These are phyloP conservation scores for Tetragonula carbonaria DNA, from an alignment of 2,888 invertebrate genomes.

Conservation along the genomic window DNA sequence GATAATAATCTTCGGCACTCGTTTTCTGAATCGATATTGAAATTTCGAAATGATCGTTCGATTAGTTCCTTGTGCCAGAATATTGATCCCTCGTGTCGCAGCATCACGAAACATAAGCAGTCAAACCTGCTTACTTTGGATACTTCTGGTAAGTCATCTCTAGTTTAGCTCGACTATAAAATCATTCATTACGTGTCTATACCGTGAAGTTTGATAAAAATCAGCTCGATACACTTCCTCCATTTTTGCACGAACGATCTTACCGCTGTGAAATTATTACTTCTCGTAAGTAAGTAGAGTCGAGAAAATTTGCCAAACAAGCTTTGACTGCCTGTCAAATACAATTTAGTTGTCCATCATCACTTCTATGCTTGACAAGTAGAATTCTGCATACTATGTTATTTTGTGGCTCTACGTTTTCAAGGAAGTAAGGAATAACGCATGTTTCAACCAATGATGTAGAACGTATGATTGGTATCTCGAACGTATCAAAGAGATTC, in stretches of 20 bases:
- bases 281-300: background rate
- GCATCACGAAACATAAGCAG: background rate
- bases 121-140: background rate
- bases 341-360: slow-evolving; percentile 3
- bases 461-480: background rate
- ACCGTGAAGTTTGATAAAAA: background rate
- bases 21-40: background rate
- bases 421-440: background rate
- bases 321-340: background rate
- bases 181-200: background rate
- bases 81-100: background rate
- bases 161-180: background rate
- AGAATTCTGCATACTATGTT: background rate
- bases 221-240: background rate
- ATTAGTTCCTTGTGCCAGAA: slow-evolving; percentile 1
- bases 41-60: slow-evolving; percentile 5
- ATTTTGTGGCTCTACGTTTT: background rate
- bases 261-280: too few relatives aligned
- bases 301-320: background rate
- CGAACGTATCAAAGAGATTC: background rate
- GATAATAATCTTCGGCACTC: background rate
- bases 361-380: background rate
- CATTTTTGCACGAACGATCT: background rate
- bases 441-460: background rate
- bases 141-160: background rate